phyloP scores from a whole-genome alignment of 2,113 vertebrate genomes.

The Ailurus styani region DNA sequence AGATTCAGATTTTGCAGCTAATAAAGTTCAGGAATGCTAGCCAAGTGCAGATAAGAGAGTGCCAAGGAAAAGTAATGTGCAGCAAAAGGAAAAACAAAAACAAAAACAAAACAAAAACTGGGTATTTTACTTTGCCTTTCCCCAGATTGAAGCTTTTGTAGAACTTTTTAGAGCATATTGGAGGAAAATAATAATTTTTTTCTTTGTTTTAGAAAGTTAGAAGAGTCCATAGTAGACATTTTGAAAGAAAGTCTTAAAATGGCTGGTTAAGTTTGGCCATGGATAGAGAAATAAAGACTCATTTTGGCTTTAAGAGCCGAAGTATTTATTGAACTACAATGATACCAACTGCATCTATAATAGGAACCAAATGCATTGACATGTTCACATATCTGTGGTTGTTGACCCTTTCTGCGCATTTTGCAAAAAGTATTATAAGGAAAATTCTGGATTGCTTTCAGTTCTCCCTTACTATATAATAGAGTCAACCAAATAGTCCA shows the following conservation, averaged over 20 bases:
- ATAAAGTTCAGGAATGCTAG: constrained; percentile 52
- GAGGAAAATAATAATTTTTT: constrained; percentile 15
- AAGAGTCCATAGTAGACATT: not conserved
- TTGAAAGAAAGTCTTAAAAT: not conserved
- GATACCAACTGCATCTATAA: not conserved
- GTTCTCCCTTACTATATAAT: not conserved
- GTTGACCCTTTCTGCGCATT: not conserved
- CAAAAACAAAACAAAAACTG: not conserved
- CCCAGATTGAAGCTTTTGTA: not conserved
- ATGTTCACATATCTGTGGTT: not conserved
- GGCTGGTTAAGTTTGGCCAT: not conserved
- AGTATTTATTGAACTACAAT: not conserved
- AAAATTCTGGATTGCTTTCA: constrained; percentile 2
- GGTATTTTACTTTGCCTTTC: constrained; percentile 29
- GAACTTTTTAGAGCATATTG: constrained; percentile 21
- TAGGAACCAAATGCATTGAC: not conserved
- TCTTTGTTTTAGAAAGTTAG: not conserved
- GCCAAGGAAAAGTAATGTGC: constrained; percentile 51
- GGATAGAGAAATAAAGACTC: not conserved
- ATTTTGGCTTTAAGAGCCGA: not conserved
- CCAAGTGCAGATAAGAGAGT: constrained; percentile 55
- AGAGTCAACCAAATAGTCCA: not conserved
- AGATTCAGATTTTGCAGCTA: constrained; percentile 54
- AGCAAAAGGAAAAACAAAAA: not conserved
- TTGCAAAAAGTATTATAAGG: not conserved